Evolutionary conservation across 1,140 invertebrate species (phyloP).

Genomic region (Nasonia giraulti): DNA sequence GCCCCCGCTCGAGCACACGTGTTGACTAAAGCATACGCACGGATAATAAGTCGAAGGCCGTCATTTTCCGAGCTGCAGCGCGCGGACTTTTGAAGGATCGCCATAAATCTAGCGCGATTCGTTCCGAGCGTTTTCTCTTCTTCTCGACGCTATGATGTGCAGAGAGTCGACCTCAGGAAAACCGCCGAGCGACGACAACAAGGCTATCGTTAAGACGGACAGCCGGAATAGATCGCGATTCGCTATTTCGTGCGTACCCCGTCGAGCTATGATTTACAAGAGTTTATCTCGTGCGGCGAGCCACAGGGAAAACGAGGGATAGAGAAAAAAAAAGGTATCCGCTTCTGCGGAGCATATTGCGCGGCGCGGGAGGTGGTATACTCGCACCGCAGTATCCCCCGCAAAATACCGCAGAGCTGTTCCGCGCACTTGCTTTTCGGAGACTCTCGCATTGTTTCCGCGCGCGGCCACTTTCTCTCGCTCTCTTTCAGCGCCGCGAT

Average conservation of each 20-base stretch:
- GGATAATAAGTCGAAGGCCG: no score
- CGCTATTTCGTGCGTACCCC: constrained; percentile 18
- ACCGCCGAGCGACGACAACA: constrained; percentile 19
- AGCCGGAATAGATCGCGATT: background rate
- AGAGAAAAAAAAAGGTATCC: background rate
- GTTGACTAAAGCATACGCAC: no score
- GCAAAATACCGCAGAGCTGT: constrained; percentile 1
- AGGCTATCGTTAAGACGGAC: background rate
- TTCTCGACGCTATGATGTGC: background rate
- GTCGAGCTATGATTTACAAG: constrained; percentile 35
- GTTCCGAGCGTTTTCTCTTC: background rate
- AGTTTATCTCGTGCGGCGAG: background rate
- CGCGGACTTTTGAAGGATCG: no score
- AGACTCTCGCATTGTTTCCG: background rate
- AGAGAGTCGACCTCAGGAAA: background rate
- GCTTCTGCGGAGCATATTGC: background rate
- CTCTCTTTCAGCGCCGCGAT: background rate
- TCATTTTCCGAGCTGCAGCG: no score
- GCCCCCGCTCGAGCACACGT: no score
- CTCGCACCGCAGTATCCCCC: background rate
- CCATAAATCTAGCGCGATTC: constrained; percentile 10
- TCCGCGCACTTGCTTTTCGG: constrained; percentile 1
- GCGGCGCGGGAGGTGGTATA: background rate
- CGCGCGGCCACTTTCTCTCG: background rate
- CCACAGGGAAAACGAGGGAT: background rate